A percentile compares a stretch with the other conserved stretches of the same genome.
Conservation (phyloP, 2,888 invertebrate genomes). For the Brachypalpus laphriformis region DNA sequence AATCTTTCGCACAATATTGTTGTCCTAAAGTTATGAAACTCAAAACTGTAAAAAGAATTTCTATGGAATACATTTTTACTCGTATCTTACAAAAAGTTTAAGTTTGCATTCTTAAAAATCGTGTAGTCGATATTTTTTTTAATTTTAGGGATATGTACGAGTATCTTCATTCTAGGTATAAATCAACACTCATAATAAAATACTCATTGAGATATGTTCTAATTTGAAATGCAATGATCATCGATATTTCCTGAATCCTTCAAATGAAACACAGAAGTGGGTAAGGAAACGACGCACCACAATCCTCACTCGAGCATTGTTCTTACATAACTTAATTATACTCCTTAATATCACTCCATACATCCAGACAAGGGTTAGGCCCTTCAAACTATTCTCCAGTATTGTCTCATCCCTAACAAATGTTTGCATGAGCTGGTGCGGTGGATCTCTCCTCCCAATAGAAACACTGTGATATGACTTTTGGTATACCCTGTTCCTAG, state of each 20-base stretch:
- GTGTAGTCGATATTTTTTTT: too few relatives aligned
- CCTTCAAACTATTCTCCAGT: background rate
- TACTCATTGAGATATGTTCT: background rate
- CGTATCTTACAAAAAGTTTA: too few relatives aligned
- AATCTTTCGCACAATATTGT: too few relatives aligned
- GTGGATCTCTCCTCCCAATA: background rate
- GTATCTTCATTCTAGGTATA: too few relatives aligned
- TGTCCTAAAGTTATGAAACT: too few relatives aligned
- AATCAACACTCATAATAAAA: background rate
- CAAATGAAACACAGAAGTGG: background rate
- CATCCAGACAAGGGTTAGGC: background rate
- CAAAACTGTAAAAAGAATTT: too few relatives aligned
- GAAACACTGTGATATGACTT: background rate
- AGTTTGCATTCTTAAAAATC: too few relatives aligned
- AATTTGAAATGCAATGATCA: background rate
- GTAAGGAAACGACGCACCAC: background rate
- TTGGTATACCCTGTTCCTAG: background rate
- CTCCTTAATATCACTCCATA: background rate
- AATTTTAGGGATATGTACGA: too few relatives aligned
- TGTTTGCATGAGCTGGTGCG: background rate
- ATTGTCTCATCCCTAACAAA: background rate
- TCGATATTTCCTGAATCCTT: background rate
- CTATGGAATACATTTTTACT: too few relatives aligned
- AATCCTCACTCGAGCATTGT: background rate
- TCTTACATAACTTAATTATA: constrained; percentile 32